phyloP scores from a whole-genome alignment of 2,113 vertebrate genomes.

The Rhipidura dahli region DNA sequence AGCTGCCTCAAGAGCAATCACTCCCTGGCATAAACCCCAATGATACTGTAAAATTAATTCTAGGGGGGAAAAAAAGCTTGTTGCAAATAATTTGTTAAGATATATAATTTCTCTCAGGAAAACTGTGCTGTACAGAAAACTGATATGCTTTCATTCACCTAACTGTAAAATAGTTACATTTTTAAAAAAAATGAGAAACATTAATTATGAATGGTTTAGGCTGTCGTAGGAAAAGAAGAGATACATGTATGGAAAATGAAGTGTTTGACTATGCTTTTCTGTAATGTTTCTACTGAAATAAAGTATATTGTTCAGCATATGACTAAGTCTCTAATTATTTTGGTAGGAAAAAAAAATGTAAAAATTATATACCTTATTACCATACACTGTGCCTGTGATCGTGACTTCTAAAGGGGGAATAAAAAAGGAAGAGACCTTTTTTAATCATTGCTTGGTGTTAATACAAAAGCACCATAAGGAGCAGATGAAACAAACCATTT shows the following conservation, averaged over 20 bases:
- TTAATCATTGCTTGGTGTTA: background rate
- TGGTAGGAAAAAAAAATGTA: background rate
- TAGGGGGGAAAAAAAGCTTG: background rate
- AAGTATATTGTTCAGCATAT: background rate
- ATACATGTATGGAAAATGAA: background rate
- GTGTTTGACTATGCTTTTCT: background rate
- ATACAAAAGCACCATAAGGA: slow-evolving; percentile 36
- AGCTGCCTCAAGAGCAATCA: background rate
- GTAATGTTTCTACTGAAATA: background rate
- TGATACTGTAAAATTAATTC: background rate
- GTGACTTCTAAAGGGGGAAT: background rate
- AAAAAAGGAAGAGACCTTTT: slow-evolving; percentile 8
- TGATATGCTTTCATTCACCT: background rate
- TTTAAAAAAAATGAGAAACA: background rate
- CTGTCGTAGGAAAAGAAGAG: background rate
- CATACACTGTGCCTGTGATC: background rate
- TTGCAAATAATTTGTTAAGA: background rate
- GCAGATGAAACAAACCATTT: slow-evolving; percentile 40
- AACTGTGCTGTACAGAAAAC: background rate
- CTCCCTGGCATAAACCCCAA: background rate
- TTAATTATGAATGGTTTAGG: background rate
- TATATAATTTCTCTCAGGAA: background rate
- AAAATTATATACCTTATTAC: background rate
- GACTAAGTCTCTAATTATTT: background rate
- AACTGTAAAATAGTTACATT: background rate